Evolutionary conservation across 2,113 vertebrate species (phyloP), one percentile per base, ranked within the genome.

Genomic region (Octodon degus): DNA sequence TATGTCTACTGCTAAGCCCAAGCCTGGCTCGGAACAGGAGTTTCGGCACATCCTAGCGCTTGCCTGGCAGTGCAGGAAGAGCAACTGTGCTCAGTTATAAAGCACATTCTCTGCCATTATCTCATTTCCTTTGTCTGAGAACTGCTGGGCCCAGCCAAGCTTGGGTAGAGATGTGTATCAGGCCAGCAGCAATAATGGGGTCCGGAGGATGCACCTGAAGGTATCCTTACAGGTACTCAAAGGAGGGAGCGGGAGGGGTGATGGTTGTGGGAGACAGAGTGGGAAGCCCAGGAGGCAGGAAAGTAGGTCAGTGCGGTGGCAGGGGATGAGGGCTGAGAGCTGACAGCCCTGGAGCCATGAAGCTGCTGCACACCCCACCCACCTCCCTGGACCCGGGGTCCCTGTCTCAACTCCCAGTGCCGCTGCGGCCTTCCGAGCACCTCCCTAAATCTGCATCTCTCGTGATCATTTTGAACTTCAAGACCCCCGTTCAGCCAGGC

Each of bases 301-400:
- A 96, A 95, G 63, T 62, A 67, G 96, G 96, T 92, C 96, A 87
- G 30, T 1, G 11, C 27, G 19, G 2, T 6, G 62, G 76, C 0
- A 0, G 6, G 20, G 70, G 37, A 16, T 30, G 30, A 30, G 5
- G 58, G 43, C 86, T 0, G n/a, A 1, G 0, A 0, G 77, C 47
- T 2, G 4, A 0, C 24, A 47, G 34, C 17, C 68, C 76, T 22
- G 62, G 19, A 4, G 16, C 27, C 6, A 4, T 30, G 16, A 10
- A 72, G 40, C 90, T 0, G 13, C 40, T 53, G 0, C 0, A 5
- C 9, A 1, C 19, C 47, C 16, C n/a, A 16, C 25, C 3, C 3
- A 9, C 17, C 10, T 53, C n/a, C 1, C 22, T 63, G 9, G 22
- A 13, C 55, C 70, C 10, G 25, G 70, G 55, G 27, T 3, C 58